Conservation (phyloP, 2,888 invertebrate species). For the Lumbricus terrestris region DNA sequence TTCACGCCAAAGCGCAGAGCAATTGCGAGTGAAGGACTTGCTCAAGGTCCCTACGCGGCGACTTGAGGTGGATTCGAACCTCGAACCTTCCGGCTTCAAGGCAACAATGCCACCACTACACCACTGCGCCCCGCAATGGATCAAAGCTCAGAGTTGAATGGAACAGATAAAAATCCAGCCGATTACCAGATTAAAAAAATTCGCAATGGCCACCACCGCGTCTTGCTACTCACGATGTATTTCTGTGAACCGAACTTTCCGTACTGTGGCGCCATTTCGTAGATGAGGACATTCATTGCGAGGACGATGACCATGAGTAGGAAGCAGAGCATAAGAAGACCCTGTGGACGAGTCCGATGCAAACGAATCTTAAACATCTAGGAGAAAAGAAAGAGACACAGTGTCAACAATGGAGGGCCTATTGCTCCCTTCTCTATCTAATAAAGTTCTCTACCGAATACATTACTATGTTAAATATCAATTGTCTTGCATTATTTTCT, state of each 20-base stretch:
- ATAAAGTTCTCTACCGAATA: no score
- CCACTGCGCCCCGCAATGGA: no score
- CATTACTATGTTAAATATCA: no score
- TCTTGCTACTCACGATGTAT: conserved; percentile 41
- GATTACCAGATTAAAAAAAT: neutral
- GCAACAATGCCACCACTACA: no score
- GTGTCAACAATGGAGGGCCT: neutral
- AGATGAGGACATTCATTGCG: conserved; percentile 59
- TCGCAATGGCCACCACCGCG: neutral
- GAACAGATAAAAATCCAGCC: neutral
- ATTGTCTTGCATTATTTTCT: no score
- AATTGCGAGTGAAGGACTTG: no score
- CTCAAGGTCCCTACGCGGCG: no score
- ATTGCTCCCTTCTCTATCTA: no score
- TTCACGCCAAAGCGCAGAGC: no score
- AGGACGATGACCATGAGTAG: conserved; percentile 58
- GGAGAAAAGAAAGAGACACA: neutral
- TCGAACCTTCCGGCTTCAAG: no score
- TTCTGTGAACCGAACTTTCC: conserved; percentile 60
- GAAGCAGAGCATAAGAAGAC: conserved; percentile 58
- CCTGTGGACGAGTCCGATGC: conserved; percentile 57
- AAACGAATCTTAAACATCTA: conserved; percentile 59
- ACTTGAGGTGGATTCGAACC: no score
- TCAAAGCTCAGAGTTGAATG: neutral
- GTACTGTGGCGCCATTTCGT: conserved; percentile 60